A percentile compares a stretch with the other conserved stretches of the same genome.
Conservation (phyloP, 92 coral and sea anemone genomes). For the Paragorgia papillata region DNA sequence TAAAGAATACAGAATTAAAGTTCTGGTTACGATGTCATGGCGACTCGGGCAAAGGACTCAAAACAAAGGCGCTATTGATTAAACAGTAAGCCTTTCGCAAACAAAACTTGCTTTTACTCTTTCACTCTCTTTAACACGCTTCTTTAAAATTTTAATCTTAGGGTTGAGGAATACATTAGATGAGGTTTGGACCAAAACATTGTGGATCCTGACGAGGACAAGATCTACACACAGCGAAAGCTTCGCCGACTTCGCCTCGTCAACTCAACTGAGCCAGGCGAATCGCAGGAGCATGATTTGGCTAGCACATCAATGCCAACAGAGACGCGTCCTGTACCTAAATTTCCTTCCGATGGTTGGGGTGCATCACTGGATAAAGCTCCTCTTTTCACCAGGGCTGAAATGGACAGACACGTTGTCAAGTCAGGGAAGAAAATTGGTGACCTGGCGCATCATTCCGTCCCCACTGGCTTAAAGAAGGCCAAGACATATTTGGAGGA, state of each 20-base stretch:
- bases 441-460: conserved; percentile 31
- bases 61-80: conserved; percentile 48
- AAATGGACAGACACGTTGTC: conserved; percentile 51
- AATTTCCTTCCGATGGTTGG: conserved; percentile 58
- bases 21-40: conserved; percentile 59
- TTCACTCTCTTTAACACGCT: too few species aligned
- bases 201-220: conserved; percentile 36
- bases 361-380: conserved; percentile 47
- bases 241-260: too few species aligned
- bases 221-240: conserved; percentile 37
- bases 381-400: conserved; percentile 54
- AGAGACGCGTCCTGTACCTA: not conserved
- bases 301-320: conserved; percentile 7
- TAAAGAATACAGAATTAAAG: conserved; percentile 42
- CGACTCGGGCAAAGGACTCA: conserved; percentile 48
- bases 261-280: too few species aligned
- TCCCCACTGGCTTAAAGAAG: conserved; percentile 63
- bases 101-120: too few species aligned
- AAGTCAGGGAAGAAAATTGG: conserved; percentile 48
- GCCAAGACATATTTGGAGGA: conserved; percentile 57
- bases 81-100: too few species aligned
- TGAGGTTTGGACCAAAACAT: not conserved
- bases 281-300: too few species aligned
- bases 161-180: conserved; percentile 46
- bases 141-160: too few species aligned